Evolutionary conservation across 2,113 vertebrate species (phyloP).

Genomic region (Hiodon alosoides): DNA sequence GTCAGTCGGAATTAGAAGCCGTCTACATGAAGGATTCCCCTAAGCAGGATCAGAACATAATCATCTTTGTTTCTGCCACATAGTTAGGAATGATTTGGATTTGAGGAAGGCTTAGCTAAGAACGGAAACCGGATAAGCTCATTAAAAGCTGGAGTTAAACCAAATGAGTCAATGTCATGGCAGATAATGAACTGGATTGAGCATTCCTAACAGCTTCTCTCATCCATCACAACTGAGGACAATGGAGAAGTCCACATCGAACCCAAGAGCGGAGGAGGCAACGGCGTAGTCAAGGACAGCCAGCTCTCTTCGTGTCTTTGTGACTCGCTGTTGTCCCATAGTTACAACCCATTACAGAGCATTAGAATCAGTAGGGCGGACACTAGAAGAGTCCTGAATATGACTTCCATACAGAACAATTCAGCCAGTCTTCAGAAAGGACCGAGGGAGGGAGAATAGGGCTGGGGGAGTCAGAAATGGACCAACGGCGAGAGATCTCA

Average conservation of each 20-base stretch:
- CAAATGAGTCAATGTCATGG: not conserved
- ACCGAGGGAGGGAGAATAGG: slow-evolving; percentile 42
- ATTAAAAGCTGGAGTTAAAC: not conserved
- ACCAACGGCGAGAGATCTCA: slow-evolving; percentile 40
- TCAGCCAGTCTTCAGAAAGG: no score
- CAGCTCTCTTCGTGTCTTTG: no score
- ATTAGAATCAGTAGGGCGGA: no score
- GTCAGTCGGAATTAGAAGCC: not conserved
- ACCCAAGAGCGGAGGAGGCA: not conserved
- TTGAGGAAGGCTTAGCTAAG: not conserved
- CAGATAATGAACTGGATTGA: not conserved
- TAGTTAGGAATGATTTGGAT: not conserved
- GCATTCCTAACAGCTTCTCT: not conserved
- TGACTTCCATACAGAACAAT: no score
- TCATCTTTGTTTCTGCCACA: slow-evolving; percentile 1
- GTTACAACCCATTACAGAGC: no score
- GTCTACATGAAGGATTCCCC: not conserved
- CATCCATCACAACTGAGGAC: not conserved
- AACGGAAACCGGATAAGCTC: slow-evolving; percentile 5
- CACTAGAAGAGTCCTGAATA: no score
- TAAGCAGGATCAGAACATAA: not conserved
- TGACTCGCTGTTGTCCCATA: no score
- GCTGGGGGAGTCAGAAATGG: slow-evolving; percentile 19
- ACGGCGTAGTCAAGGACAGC: not conserved
- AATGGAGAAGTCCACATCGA: not conserved